Conservation (phyloP, 2,113 vertebrate genomes). For the Crotalus horridus region DNA sequence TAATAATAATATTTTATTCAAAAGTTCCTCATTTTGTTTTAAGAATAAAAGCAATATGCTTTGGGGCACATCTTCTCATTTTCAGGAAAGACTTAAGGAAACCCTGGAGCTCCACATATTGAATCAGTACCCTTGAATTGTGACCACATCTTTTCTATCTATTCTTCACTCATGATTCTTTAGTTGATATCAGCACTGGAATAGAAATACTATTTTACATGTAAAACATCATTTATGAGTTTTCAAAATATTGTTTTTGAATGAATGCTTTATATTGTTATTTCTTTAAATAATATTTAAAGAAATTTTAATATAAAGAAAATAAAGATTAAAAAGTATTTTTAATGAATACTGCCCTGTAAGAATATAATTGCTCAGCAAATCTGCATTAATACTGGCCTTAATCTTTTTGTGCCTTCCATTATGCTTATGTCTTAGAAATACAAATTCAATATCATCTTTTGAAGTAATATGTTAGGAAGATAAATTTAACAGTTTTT, state of each 20-base stretch:
- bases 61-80: neutral
- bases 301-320: neutral
- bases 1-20: neutral
- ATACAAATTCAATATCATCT: neutral
- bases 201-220: neutral
- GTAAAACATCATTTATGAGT: neutral
- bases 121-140: neutral
- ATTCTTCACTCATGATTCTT: neutral
- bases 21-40: neutral
- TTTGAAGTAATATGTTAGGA: neutral
- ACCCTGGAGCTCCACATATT: neutral
- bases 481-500: slow-evolving; percentile 18
- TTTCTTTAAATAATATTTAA: slow-evolving; percentile 2
- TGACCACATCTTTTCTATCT: neutral
- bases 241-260: neutral
- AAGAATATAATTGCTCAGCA: slow-evolving; percentile 14
- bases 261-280: neutral
- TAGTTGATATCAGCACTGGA: neutral
- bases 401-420: neutral
- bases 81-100: neutral
- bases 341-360: neutral
- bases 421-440: neutral
- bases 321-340: slow-evolving; percentile 2
- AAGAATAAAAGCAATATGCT: neutral
- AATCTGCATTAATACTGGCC: neutral